These are phyloP conservation scores for Melanchra persicariae DNA, from an alignment of 2,888 invertebrate species.

Conservation along the genomic window DNA sequence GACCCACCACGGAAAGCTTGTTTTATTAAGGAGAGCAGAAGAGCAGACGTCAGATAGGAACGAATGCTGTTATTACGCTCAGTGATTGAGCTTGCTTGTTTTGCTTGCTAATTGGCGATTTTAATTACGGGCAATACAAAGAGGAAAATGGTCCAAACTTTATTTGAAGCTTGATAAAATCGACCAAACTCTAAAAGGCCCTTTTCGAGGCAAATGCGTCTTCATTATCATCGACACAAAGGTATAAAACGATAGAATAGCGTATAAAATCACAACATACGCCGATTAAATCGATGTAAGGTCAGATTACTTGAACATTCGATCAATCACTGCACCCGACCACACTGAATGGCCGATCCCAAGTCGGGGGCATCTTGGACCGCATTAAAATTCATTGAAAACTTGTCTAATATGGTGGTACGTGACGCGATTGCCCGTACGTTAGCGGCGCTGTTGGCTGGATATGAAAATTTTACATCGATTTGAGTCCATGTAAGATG, in stretches of 20 bases:
- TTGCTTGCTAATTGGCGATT: conserved; percentile 31
- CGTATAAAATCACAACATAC: conserved; percentile 46
- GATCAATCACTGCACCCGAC: conserved; percentile 66
- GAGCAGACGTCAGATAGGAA: conserved; percentile 12
- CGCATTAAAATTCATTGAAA: conserved; percentile 84
- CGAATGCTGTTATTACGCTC: conserved; percentile 28
- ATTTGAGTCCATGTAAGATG: conserved; percentile 72
- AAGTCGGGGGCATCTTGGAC: conserved; percentile 55
- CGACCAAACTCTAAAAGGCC: conserved; percentile 1
- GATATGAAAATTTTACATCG: conserved; percentile 76
- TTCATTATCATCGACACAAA: conserved; percentile 40
- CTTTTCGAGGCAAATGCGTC: conserved; percentile 11
- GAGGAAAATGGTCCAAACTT: background rate
- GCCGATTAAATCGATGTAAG: conserved; percentile 48
- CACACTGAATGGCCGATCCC: conserved; percentile 50
- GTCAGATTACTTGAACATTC: conserved; percentile 58
- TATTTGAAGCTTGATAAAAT: background rate
- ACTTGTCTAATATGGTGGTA: conserved; percentile 80
- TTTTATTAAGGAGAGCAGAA: conserved; percentile 41
- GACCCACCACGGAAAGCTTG: conserved; percentile 5
- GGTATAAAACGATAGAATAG: conserved; percentile 33
- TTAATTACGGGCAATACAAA: conserved; percentile 14
- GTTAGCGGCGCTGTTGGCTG: conserved; percentile 64
- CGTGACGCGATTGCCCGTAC: conserved; percentile 74
- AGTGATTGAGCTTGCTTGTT: conserved; percentile 25